Evolutionary conservation across 2,113 vertebrate genomes (phyloP).

Genomic region (Anolis sagrei): DNA sequence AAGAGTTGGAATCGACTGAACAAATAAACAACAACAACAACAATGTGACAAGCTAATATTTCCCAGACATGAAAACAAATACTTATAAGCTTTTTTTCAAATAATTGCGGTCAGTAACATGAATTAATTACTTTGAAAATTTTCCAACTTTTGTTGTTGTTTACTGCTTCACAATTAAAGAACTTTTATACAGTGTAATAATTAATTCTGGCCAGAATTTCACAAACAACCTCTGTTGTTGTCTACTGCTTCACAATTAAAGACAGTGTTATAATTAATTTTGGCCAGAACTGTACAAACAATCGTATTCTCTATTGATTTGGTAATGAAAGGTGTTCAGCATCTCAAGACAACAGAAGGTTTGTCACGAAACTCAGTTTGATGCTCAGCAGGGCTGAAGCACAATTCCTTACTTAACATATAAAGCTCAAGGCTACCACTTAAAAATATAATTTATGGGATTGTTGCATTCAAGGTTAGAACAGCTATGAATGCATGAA

Average conservation of each 20-base stretch:
- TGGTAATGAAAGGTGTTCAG: slow-evolving; percentile 1
- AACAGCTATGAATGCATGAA: neutral
- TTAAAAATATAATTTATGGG: neutral
- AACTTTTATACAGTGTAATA: slow-evolving; percentile 45
- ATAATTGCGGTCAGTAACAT: too few relatives aligned
- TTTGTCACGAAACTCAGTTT: neutral
- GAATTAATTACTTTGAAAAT: neutral
- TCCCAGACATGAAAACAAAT: too few relatives aligned
- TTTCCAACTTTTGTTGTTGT: neutral
- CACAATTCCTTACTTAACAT: slow-evolving; percentile 1
- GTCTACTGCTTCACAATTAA: slow-evolving; percentile 11
- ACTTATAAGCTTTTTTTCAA: too few relatives aligned
- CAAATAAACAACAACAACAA: too few relatives aligned
- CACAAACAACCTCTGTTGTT: neutral
- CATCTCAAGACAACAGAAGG: slow-evolving; percentile 5
- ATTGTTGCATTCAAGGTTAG: neutral
- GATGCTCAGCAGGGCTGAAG: slow-evolving; percentile 1
- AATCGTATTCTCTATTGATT: neutral
- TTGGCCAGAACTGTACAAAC: neutral
- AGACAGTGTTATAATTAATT: slow-evolving; percentile 27
- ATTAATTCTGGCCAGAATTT: neutral
- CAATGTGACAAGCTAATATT: too few relatives aligned
- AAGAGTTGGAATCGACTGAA: too few relatives aligned
- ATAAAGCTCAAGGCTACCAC: neutral
- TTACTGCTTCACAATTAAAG: slow-evolving; percentile 10